phyloP scores from a whole-genome alignment of 1,140 invertebrate genomes.

The Drosophila navojoa region DNA sequence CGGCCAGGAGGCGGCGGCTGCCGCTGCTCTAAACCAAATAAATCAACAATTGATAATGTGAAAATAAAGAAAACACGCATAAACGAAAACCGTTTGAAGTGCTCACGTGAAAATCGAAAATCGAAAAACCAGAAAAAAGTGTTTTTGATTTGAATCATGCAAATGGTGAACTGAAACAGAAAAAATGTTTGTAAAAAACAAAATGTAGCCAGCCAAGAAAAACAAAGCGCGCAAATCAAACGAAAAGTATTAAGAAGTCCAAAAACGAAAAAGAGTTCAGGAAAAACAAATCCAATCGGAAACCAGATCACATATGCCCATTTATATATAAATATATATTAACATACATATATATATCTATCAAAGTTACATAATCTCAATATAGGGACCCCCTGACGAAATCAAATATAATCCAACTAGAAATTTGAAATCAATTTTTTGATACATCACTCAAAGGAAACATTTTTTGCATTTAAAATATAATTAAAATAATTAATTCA shows the following conservation, averaged over 20 bases:
- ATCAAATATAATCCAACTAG: slow-evolving; percentile 10
- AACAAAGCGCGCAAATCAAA: slow-evolving; percentile 66
- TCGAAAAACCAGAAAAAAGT: slow-evolving; percentile 1
- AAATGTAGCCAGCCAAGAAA: slow-evolving; percentile 51
- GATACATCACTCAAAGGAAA: slow-evolving; percentile 48
- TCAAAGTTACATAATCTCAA: slow-evolving; percentile 43
- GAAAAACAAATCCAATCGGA: slow-evolving; percentile 20
- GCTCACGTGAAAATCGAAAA: slow-evolving; percentile 52
- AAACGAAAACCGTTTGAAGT: slow-evolving; percentile 59
- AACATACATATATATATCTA: slow-evolving; percentile 30
- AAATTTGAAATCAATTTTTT: slow-evolving; percentile 42
- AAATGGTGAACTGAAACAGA: slow-evolving; percentile 19
- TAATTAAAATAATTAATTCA: neutral
- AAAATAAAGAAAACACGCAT: slow-evolving; percentile 32
- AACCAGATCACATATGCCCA: slow-evolving; percentile 21
- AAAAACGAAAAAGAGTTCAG: slow-evolving; percentile 50
- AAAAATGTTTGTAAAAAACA: slow-evolving; percentile 24
- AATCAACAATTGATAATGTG: slow-evolving; percentile 55
- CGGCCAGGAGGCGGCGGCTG: slow-evolving; percentile 30
- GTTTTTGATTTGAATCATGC: slow-evolving; percentile 18
- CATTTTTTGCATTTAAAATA: slow-evolving; percentile 37
- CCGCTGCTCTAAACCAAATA: slow-evolving; percentile 46
- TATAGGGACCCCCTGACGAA: neutral
- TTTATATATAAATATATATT: slow-evolving; percentile 22
- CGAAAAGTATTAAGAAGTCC: slow-evolving; percentile 77